phyloP scores from a whole-genome alignment of 2,797 vertebrate species.

The Clarias fuscus region DNA sequence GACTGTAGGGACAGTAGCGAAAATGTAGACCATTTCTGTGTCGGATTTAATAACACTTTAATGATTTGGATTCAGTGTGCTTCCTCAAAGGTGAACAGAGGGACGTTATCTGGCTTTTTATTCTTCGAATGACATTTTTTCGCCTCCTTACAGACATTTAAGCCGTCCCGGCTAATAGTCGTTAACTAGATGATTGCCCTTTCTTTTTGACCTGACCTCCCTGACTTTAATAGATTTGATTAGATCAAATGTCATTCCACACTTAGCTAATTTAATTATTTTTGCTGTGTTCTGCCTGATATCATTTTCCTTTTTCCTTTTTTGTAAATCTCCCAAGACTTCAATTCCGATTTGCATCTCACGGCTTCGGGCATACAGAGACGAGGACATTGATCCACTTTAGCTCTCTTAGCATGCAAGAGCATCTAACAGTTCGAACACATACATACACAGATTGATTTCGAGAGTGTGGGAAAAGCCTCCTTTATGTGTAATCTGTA shows the following conservation, averaged over 20 bases:
- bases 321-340: slow-evolving; percentile 56
- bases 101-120: slow-evolving; percentile 53
- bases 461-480: slow-evolving; percentile 37
- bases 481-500: slow-evolving; percentile 43
- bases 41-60: slow-evolving; percentile 36
- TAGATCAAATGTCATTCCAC: slow-evolving; percentile 67
- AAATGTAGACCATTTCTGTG: slow-evolving; percentile 13
- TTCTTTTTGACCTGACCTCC: slow-evolving; percentile 54
- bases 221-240: slow-evolving; percentile 62
- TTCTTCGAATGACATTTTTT: slow-evolving; percentile 53
- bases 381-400: slow-evolving; percentile 67
- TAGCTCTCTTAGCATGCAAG: slow-evolving; percentile 47
- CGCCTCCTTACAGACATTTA: slow-evolving; percentile 45
- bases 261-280: slow-evolving; percentile 68
- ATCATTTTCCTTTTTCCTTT: slow-evolving; percentile 62
- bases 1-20: too few species aligned
- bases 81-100: slow-evolving; percentile 45
- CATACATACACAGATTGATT: slow-evolving; percentile 28
- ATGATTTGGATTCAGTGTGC: slow-evolving; percentile 50
- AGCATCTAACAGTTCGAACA: slow-evolving; percentile 23
- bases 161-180: slow-evolving; percentile 39
- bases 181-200: slow-evolving; percentile 49
- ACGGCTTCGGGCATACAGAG: slow-evolving; percentile 54
- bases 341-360: slow-evolving; percentile 70
- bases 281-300: slow-evolving; percentile 61